These are phyloP conservation scores for Scaptomyza flava DNA, from an alignment of 2,888 invertebrate species.

Conservation along the genomic window DNA sequence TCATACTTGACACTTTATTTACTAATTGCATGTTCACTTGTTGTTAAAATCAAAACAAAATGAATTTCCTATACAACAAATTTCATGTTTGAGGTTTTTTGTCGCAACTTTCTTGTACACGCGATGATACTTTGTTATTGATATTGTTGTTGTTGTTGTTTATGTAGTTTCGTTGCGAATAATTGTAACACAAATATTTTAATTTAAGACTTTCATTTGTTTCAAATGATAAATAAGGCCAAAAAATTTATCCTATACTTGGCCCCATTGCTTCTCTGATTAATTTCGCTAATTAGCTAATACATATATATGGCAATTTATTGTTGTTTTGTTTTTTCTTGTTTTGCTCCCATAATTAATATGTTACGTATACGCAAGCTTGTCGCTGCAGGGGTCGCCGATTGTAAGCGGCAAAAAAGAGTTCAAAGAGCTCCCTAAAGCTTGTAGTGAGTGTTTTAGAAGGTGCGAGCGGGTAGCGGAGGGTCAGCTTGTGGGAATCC, in stretches of 20 bases:
- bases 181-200: slow-evolving; percentile 56
- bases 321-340: slow-evolving; percentile 21
- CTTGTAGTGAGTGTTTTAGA: slow-evolving; percentile 59
- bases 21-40: slow-evolving; percentile 65
- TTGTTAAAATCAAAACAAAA: slow-evolving; percentile 61
- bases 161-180: slow-evolving; percentile 13
- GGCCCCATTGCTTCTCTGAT: slow-evolving; percentile 51
- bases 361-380: slow-evolving; percentile 71
- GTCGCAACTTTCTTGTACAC: slow-evolving; percentile 42
- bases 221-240: slow-evolving; percentile 33
- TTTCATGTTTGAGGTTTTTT: slow-evolving; percentile 14
- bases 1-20: slow-evolving; percentile 67
- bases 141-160: slow-evolving; percentile 17
- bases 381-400: slow-evolving; percentile 69
- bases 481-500: slow-evolving; percentile 56
- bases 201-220: slow-evolving; percentile 67
- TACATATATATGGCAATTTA: slow-evolving; percentile 28
- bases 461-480: background rate
- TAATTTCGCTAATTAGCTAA: slow-evolving; percentile 66
- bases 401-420: slow-evolving; percentile 50
- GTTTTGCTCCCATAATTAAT: slow-evolving; percentile 65
- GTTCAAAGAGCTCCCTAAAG: slow-evolving; percentile 69
- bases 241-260: slow-evolving; percentile 40
- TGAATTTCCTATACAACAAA: slow-evolving; percentile 51
- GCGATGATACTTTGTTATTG: slow-evolving; percentile 56